Conservation (phyloP, 2,113 vertebrate species). For the Cettia cetti region DNA sequence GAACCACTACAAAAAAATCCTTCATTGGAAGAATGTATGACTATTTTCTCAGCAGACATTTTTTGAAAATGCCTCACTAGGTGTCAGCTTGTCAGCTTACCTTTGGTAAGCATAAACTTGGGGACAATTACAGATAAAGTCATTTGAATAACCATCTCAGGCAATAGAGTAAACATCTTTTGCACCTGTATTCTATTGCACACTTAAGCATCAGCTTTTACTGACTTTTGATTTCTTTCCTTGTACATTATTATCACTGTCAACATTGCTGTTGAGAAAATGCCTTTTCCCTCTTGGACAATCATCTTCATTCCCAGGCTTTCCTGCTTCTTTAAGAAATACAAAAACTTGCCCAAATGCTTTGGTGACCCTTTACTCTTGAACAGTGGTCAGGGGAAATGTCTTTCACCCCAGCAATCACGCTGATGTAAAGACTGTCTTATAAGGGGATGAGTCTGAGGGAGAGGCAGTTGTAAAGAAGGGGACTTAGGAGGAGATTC, state of each 20-base stretch:
- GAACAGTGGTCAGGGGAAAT: not conserved
- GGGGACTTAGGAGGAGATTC: not conserved
- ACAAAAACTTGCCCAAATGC: accelerated
- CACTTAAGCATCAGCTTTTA: not conserved
- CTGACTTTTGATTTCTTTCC: not conserved
- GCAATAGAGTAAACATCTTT: not conserved
- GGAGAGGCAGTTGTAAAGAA: not conserved
- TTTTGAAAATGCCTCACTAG: not conserved
- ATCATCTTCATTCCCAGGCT: not conserved
- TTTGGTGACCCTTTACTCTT: not conserved
- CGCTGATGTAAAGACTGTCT: not conserved
- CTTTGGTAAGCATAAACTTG: not conserved
- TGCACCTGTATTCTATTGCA: not conserved
- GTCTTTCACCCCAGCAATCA: not conserved
- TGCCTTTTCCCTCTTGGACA: not conserved
- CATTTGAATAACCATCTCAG: not conserved
- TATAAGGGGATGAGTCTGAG: not conserved
- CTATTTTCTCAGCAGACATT: not conserved
- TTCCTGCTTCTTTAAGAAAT: not conserved
- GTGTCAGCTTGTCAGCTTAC: not conserved
- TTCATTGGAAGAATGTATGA: not conserved
- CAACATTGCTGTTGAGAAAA: not conserved
- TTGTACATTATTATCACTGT: not conserved
- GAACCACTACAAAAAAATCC: not conserved
- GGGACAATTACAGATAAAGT: not conserved